A percentile compares a stretch with the other conserved stretches of the same genome.
phyloP scores from a whole-genome alignment of 2,113 vertebrate species.

The Pterocles orientalis region DNA sequence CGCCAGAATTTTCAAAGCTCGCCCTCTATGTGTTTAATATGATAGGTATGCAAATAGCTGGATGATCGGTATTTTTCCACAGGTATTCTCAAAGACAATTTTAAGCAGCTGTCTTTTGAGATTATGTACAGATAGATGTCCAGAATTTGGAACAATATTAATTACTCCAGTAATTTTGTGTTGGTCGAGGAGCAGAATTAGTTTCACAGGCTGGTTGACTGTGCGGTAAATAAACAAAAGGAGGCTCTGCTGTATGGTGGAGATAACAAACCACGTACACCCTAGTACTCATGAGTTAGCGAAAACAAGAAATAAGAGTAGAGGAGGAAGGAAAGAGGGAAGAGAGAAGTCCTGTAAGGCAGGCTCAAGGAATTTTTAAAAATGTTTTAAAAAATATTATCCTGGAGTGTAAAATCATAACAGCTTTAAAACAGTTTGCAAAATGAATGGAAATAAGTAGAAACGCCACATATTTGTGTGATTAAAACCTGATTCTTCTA shows the following conservation, averaged over 20 bases:
- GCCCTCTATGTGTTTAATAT: not conserved
- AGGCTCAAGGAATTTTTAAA: not conserved
- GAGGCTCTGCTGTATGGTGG: not conserved
- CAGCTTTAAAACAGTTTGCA: not conserved
- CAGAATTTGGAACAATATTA: constrained; percentile 54
- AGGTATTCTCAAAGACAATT: constrained; percentile 56
- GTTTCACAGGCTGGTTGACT: not conserved
- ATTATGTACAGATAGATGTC: constrained; percentile 46
- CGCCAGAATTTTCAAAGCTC: constrained; percentile 44
- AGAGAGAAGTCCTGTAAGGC: not conserved
- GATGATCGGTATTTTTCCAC: constrained; percentile 48
- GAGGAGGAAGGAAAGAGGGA: not conserved
- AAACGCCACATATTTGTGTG: not conserved
- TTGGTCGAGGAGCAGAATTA: not conserved
- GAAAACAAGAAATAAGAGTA: not conserved
- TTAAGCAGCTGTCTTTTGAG: constrained; percentile 52
- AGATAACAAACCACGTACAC: not conserved
- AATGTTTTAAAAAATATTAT: not conserved
- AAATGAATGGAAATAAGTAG: not conserved
- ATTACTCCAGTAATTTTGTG: constrained; percentile 33
- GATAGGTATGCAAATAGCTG: constrained; percentile 27
- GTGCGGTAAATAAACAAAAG: constrained; percentile 3
- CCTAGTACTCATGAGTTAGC: not conserved
- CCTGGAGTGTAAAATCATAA: not conserved
- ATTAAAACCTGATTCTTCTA: not conserved